Conservation (phyloP, 2,888 invertebrate genomes). For the Aphodius granarius region DNA sequence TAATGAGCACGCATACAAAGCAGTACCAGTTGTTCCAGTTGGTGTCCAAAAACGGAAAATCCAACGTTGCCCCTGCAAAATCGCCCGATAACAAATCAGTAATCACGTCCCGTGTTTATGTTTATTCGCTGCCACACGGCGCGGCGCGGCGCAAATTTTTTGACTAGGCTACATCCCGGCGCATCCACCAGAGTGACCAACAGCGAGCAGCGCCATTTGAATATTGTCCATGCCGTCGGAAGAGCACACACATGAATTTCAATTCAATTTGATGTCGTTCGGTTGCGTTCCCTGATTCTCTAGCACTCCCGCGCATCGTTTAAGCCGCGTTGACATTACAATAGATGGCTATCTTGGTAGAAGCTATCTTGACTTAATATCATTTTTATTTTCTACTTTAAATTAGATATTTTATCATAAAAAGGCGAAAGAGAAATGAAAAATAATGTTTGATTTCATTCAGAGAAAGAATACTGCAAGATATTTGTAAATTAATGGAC, state of each 20-base stretch:
- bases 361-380: too few relatives aligned
- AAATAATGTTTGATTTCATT: too few relatives aligned
- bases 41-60: not conserved
- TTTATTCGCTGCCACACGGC: too few relatives aligned
- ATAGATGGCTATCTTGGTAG: too few relatives aligned
- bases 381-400: too few relatives aligned
- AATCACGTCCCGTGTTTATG: constrained; percentile 11
- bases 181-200: not conserved
- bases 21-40: not conserved
- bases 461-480: too few relatives aligned
- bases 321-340: too few relatives aligned
- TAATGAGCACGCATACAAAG: not conserved
- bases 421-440: too few relatives aligned
- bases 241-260: constrained; percentile 18
- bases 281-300: not conserved
- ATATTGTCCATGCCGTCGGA: constrained; percentile 7
- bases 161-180: not conserved
- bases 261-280: constrained; percentile 19
- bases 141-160: not conserved
- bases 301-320: too few relatives aligned
- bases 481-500: too few relatives aligned
- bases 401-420: too few relatives aligned
- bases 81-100: constrained; percentile 1
- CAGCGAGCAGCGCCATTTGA: constrained; percentile 5
- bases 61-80: not conserved